Percentiles rank a stretch among this genome's conserved stretches.
These are phyloP conservation scores for Folsomia manolachei DNA, from an alignment of 2,888 invertebrate genomes.

Conservation along the genomic window DNA sequence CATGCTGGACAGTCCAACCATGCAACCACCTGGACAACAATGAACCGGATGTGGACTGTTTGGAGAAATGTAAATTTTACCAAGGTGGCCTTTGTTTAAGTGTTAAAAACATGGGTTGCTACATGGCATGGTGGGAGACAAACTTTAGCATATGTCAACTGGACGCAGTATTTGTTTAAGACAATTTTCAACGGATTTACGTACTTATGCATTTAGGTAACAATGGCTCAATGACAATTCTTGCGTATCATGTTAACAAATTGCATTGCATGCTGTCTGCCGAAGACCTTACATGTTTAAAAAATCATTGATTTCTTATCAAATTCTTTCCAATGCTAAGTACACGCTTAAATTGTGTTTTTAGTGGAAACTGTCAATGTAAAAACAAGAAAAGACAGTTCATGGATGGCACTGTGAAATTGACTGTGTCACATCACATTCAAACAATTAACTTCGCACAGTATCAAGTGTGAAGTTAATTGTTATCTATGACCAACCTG, in stretches of 20 bases:
- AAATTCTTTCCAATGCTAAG: neutral
- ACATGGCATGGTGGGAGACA: neutral
- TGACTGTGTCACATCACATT: neutral
- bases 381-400: neutral
- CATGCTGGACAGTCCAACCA: neutral
- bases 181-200: neutral
- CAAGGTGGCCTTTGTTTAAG: neutral
- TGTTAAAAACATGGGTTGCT: neutral
- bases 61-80: neutral
- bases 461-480: neutral
- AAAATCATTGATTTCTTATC: neutral
- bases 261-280: no score
- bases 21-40: neutral
- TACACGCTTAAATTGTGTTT: no score
- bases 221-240: no score
- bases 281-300: neutral
- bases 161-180: neutral
- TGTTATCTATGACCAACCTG: neutral
- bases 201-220: neutral
- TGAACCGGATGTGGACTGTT: neutral
- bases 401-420: neutral
- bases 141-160: neutral
- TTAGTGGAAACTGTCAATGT: neutral
- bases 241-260: no score
- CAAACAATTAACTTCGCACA: neutral